Evolutionary conservation across 2,113 vertebrate genomes (phyloP).

Genomic region (Labeo catla): DNA sequence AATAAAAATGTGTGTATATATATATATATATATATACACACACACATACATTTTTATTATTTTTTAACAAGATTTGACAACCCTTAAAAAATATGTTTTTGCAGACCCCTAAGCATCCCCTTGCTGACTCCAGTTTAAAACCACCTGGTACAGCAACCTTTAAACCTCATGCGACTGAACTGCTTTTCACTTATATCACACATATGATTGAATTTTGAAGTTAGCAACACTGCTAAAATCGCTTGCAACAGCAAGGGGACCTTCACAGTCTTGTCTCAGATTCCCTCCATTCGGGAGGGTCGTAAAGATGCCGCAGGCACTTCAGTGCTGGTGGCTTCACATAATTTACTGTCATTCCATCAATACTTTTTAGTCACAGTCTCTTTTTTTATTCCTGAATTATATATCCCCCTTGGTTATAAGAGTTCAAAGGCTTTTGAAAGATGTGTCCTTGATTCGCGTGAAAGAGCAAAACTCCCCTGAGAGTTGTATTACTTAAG

Average conservation of each 20-base stretch:
- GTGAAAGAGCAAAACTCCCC: background rate
- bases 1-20: too few species aligned
- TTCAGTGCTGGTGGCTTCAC: slow-evolving; percentile 14
- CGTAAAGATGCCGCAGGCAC: slow-evolving; percentile 20
- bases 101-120: background rate
- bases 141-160: background rate
- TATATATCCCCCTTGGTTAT: background rate
- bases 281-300: background rate
- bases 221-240: background rate
- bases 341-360: slow-evolving; percentile 1
- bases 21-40: too few species aligned
- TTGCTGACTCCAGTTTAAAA: background rate
- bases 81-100: background rate
- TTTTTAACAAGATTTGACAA: background rate
- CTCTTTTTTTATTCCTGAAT: background rate
- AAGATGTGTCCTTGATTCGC: background rate
- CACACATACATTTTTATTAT: too few species aligned
- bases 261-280: slow-evolving; percentile 22
- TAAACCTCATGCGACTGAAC: too few species aligned
- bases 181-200: background rate
- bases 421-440: slow-evolving; percentile 9
- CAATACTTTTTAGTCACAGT: background rate
- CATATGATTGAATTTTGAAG: background rate
- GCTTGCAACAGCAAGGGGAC: too few species aligned
- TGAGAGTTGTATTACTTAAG: background rate